phyloP scores from a whole-genome alignment of 1,140 invertebrate species.

The Thaumetopoea pityocampa region DNA sequence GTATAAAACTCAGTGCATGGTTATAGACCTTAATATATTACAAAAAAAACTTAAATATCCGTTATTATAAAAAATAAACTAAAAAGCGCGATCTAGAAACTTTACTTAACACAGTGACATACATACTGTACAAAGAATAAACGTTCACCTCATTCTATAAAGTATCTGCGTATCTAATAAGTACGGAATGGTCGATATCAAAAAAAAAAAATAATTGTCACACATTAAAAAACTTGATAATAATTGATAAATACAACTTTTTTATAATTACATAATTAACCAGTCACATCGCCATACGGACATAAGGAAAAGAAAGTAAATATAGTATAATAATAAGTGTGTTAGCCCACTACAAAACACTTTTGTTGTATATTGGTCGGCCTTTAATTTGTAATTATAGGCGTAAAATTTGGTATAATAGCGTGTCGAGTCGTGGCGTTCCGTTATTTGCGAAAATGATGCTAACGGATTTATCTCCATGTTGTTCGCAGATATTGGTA shows the following conservation, averaged over 20 bases:
- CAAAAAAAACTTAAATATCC: no score
- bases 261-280: conserved; percentile 11
- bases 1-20: no score
- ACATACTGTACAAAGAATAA: no score
- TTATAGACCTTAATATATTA: no score
- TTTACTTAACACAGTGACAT: no score
- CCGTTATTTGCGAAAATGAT: conserved; percentile 52
- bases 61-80: no score
- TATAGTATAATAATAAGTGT: no score
- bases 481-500: conserved; percentile 14
- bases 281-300: conserved; percentile 5
- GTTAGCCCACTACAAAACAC: conserved; percentile 28
- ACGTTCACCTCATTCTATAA: no score
- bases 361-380: conserved; percentile 28
- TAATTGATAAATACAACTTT: conserved; percentile 12
- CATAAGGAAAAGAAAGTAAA: conserved; percentile 19
- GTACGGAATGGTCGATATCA: no score
- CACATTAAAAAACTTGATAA: conserved; percentile 7
- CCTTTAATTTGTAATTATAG: conserved; percentile 56
- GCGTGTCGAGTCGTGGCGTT: conserved; percentile 38
- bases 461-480: conserved; percentile 47
- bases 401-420: conserved; percentile 54
- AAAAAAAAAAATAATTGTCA: no score
- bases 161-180: no score
- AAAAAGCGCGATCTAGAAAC: no score